These are phyloP conservation scores for Campoplex capitator DNA, from an alignment of 2,888 invertebrate genomes.

Conservation along the genomic window DNA sequence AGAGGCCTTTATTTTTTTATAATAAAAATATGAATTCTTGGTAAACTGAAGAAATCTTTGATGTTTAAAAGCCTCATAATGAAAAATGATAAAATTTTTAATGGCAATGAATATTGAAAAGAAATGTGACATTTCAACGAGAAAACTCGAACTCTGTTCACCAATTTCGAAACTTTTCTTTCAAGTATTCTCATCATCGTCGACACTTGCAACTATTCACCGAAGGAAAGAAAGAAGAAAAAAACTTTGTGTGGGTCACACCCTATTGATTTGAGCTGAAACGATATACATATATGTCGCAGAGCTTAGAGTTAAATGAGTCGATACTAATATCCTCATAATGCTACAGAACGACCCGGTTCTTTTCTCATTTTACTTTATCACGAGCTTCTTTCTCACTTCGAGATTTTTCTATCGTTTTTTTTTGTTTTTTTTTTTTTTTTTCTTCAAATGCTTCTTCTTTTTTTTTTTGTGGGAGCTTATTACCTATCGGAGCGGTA, in stretches of 20 bases:
- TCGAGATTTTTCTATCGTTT: constrained; percentile 1
- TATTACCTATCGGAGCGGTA: constrained; percentile 11
- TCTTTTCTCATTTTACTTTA: constrained; percentile 44
- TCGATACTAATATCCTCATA: constrained; percentile 71
- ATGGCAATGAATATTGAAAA: not conserved
- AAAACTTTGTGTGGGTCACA: constrained; percentile 25
- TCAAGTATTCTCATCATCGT: not conserved
- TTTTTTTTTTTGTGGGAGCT: not conserved
- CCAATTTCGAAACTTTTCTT: not conserved
- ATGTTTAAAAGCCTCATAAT: not conserved
- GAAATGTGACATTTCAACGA: not conserved
- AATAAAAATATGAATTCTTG: not conserved
- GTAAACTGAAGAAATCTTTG: not conserved
- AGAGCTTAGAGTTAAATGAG: constrained; percentile 70
- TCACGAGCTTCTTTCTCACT: constrained; percentile 25
- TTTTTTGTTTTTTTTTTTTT: not conserved
- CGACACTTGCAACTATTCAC: not conserved
- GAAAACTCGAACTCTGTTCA: not conserved
- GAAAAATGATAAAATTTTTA: not conserved
- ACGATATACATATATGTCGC: constrained; percentile 1
- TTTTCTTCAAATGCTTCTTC: not conserved
- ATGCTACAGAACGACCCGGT: constrained; percentile 52
- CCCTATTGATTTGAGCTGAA: constrained; percentile 26
- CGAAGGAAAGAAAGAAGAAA: not conserved
- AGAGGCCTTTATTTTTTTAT: not conserved